Percentiles rank a stretch among this genome's conserved stretches.
These are phyloP conservation scores for Amphipoea lucens DNA, from an alignment of 2,888 invertebrate species.

Conservation along the genomic window DNA sequence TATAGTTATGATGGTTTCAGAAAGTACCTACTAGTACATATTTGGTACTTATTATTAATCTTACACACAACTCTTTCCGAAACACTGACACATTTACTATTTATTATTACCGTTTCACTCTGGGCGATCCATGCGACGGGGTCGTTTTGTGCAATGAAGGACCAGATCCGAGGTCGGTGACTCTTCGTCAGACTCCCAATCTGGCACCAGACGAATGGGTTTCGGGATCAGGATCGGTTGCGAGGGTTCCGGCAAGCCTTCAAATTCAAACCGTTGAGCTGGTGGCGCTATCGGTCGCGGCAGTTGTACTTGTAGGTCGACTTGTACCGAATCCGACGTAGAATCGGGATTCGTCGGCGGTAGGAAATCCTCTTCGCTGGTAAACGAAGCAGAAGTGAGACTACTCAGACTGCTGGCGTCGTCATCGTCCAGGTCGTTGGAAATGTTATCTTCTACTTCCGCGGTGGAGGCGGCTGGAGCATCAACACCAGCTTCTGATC, in stretches of 20 bases:
- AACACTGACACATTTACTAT: slow-evolving; percentile 18
- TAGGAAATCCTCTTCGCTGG: slow-evolving; percentile 16
- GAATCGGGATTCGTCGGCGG: neutral
- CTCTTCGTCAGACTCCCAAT: neutral
- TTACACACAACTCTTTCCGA: neutral
- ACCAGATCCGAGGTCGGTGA: neutral
- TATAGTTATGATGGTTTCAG: neutral
- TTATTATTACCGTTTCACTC: slow-evolving; percentile 3
- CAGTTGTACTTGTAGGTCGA: neutral
- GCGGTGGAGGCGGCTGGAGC: neutral
- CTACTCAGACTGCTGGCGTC: neutral
- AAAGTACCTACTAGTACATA: slow-evolving; percentile 4
- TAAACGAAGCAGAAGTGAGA: neutral
- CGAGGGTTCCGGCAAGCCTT: neutral
- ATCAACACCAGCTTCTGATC: neutral
- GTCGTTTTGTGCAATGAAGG: slow-evolving; percentile 3
- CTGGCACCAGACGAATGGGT: neutral
- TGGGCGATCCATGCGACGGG: neutral
- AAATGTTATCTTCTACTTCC: neutral
- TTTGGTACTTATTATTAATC: neutral
- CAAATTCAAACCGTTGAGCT: neutral
- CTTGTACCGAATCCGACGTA: neutral
- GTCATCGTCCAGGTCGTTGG: neutral
- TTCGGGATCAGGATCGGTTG: slow-evolving; percentile 2
- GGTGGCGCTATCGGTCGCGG: neutral